These are phyloP conservation scores for Holacanthella duospinosa DNA, from an alignment of 2,888 invertebrate species.

Conservation along the genomic window DNA sequence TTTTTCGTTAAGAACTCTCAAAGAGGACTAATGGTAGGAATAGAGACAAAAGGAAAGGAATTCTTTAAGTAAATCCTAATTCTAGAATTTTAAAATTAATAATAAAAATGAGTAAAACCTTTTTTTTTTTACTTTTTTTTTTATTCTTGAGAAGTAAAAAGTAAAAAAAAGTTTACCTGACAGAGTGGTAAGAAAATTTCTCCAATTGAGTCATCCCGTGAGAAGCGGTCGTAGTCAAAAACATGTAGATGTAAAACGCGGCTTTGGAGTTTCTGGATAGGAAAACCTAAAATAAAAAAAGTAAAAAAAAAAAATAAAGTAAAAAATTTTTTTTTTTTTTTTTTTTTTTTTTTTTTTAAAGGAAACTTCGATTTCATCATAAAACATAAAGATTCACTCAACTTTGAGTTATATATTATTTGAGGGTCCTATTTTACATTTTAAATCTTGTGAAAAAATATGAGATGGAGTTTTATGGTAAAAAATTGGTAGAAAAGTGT, in stretches of 20 bases:
- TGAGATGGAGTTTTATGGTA: no score
- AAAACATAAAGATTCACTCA: not conserved
- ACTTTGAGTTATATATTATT: not conserved
- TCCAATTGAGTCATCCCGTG: slow-evolving; percentile 85
- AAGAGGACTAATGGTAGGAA: not conserved
- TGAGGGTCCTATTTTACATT: not conserved
- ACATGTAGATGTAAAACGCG: slow-evolving; percentile 84
- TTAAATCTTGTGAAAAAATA: no score
- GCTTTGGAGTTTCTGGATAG: slow-evolving; percentile 83
- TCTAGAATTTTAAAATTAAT: no score
- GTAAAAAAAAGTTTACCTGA: slow-evolving; percentile 56
- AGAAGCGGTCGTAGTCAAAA: slow-evolving; percentile 88
- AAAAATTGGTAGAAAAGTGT: no score
- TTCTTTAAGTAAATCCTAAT: no score
- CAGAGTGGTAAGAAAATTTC: slow-evolving; percentile 84
- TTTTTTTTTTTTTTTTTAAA: no score
- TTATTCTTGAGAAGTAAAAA: not conserved
- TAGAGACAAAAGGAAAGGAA: not conserved
- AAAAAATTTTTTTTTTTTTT: no score
- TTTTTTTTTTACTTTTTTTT: not conserved
- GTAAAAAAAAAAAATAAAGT: no score
- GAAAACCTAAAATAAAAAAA: slow-evolving; percentile 53
- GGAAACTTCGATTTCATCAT: no score
- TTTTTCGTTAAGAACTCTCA: no score
- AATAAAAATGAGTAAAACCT: no score